Conservation (phyloP, 2,113 vertebrate species). For the Neopipo cinnamomea region DNA sequence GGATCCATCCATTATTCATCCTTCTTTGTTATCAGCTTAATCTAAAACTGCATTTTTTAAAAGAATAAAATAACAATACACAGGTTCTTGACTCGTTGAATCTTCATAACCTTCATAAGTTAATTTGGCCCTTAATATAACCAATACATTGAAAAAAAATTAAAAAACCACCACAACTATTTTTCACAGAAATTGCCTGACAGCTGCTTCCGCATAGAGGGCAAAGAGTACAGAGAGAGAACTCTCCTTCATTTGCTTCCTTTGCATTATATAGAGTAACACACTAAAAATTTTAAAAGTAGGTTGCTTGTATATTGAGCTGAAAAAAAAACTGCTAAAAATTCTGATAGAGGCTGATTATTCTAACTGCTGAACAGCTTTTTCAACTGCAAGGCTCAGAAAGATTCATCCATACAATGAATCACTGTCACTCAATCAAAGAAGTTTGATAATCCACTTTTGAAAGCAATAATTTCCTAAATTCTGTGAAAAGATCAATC, state of each 20-base stretch:
- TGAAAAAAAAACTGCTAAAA: background rate
- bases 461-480: constrained; percentile 65
- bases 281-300: background rate
- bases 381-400: constrained; percentile 1
- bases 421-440: constrained; percentile 63
- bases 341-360: constrained; percentile 16
- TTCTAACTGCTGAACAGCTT: constrained; percentile 32
- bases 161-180: background rate
- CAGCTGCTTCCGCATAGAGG: background rate
- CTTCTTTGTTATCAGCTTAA: background rate
- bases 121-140: background rate
- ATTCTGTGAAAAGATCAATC: constrained; percentile 54
- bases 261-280: background rate
- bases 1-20: background rate
- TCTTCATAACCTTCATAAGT: background rate
- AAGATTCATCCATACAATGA: constrained; percentile 41
- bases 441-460: constrained; percentile 40
- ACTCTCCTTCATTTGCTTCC: background rate
- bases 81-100: background rate
- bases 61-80: background rate
- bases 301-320: background rate
- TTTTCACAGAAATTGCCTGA: background rate
- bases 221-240: background rate
- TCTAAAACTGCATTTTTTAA: background rate
- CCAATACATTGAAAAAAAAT: background rate